These are phyloP conservation scores for Ctenoplectra terminalis DNA, from an alignment of 1,140 invertebrate species.

Conservation along the genomic window DNA sequence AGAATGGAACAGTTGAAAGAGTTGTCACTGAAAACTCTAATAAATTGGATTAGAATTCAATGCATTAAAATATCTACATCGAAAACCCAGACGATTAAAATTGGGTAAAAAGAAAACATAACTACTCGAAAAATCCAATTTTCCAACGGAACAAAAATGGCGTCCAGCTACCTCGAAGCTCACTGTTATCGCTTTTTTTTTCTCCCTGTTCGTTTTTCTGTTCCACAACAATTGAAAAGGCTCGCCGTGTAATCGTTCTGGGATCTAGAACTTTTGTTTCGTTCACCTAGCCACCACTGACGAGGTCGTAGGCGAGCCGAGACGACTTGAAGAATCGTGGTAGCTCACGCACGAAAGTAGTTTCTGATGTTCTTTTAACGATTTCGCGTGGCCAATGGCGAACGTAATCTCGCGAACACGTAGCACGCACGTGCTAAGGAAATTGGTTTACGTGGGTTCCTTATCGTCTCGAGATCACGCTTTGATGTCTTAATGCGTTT, in stretches of 20 bases:
- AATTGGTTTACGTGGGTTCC: conserved; percentile 43
- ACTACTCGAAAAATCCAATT: neutral
- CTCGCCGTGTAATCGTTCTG: neutral
- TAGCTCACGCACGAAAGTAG: conserved; percentile 48
- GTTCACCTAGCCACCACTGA: neutral
- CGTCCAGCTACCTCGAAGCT: too few species aligned
- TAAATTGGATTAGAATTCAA: too few species aligned
- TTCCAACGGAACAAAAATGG: neutral
- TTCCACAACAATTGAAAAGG: neutral
- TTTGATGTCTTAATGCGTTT: conserved; percentile 46
- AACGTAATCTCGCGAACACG: conserved; percentile 8
- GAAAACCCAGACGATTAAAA: too few species aligned
- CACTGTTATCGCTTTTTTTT: neutral
- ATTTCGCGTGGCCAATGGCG: conserved; percentile 40
- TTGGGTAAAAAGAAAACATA: too few species aligned
- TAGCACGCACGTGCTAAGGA: conserved; percentile 3
- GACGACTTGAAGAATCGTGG: conserved; percentile 32
- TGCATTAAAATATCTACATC: too few species aligned
- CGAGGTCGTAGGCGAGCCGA: neutral
- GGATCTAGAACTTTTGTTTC: conserved; percentile 14
- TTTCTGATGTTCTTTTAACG: conserved; percentile 55
- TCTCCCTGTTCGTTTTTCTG: neutral
- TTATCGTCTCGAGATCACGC: conserved; percentile 31
- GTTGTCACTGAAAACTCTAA: too few species aligned
- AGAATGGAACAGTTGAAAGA: too few species aligned